phyloP scores from a whole-genome alignment of 2,888 invertebrate species.

The Danaus chrysippus region DNA sequence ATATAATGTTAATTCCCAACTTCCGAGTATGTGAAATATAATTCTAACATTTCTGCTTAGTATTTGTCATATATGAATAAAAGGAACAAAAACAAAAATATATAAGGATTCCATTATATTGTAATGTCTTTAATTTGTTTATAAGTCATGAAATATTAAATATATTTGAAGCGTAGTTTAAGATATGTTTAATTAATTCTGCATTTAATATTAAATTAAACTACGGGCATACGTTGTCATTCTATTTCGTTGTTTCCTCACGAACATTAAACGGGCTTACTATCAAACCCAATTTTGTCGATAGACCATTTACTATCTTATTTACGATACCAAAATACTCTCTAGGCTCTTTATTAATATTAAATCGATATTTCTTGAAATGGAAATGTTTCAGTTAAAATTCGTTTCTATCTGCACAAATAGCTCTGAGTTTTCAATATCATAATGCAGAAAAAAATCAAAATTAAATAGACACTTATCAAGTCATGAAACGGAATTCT shows the following conservation, averaged over 20 bases:
- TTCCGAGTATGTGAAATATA: no score
- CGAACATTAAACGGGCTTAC: constrained; percentile 17
- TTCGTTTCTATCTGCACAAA: constrained; percentile 13
- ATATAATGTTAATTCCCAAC: no score
- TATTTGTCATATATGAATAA: no score
- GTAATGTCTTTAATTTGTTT: no score
- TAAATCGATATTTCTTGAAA: constrained; percentile 12
- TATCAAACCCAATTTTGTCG: constrained; percentile 20
- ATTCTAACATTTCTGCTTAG: no score
- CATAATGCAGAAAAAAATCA: constrained; percentile 17
- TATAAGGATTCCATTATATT: no score
- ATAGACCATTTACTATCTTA: constrained; percentile 21
- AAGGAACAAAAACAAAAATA: no score
- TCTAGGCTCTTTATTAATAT: constrained; percentile 16
- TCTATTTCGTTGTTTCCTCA: constrained; percentile 8
- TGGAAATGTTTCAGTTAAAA: constrained; percentile 16
- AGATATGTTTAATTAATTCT: not conserved
- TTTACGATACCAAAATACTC: constrained; percentile 20
- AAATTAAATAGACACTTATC: constrained; percentile 4
- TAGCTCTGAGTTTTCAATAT: constrained; percentile 23
- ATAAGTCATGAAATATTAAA: no score
- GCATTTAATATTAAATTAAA: constrained; percentile 7
- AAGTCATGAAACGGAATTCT: no score
- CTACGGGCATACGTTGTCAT: constrained; percentile 9
- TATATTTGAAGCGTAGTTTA: no score